Evolutionary conservation across 2,888 invertebrate species (phyloP).

Genomic region (Liposcelis brunnea): DNA sequence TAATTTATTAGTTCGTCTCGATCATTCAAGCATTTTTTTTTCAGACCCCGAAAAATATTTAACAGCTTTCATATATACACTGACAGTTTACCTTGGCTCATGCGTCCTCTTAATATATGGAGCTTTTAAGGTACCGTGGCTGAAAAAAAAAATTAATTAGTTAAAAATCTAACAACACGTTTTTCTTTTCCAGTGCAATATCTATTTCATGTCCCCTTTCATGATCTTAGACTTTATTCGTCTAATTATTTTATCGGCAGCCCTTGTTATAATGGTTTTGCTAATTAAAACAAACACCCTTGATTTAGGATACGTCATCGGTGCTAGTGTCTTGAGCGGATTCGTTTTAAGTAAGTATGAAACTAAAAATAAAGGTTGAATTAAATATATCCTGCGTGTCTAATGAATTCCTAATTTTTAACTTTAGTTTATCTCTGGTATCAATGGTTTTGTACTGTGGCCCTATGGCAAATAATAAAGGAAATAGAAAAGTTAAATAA

Average conservation of each 20-base stretch:
- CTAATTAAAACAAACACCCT: constrained; percentile 16
- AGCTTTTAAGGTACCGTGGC: constrained; percentile 16
- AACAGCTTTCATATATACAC: constrained; percentile 11
- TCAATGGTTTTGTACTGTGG: constrained; percentile 15
- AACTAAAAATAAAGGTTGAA: too few relatives aligned
- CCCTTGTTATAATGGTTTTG: constrained; percentile 15
- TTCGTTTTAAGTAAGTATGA: constrained; percentile 17
- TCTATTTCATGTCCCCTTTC: constrained; percentile 15
- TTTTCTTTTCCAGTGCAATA: constrained; percentile 14
- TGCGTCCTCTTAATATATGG: constrained; percentile 16
- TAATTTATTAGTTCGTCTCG: background rate
- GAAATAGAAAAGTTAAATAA: constrained; percentile 10
- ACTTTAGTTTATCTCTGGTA: constrained; percentile 14
- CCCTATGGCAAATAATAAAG: constrained; percentile 14
- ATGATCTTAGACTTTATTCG: constrained; percentile 15
- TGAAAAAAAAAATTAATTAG: constrained; percentile 2
- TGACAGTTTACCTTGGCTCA: constrained; percentile 13
- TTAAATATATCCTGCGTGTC: too few relatives aligned
- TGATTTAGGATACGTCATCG: constrained; percentile 17
- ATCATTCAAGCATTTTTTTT: background rate
- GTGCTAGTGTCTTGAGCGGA: constrained; percentile 14
- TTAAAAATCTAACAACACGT: background rate
- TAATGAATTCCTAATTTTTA: background rate
- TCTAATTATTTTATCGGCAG: constrained; percentile 13
- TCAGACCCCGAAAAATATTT: constrained; percentile 15